Percentiles rank a stretch among this genome's conserved stretches.
These are phyloP conservation scores for Drosophila lowei DNA, from an alignment of 1,140 invertebrate species.

Conservation along the genomic window DNA sequence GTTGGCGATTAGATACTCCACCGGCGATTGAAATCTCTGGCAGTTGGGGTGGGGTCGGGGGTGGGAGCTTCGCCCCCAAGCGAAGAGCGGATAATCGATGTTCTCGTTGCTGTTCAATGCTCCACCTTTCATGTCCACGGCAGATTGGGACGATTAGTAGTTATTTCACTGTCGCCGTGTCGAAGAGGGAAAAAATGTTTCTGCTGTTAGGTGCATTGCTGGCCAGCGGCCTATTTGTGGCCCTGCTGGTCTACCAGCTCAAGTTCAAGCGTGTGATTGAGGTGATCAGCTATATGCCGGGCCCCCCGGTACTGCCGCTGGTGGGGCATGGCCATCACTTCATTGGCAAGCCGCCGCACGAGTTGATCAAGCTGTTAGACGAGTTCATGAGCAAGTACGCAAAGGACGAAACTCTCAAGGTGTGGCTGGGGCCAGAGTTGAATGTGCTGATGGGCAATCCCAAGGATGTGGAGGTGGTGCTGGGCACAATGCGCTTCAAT, in stretches of 20 bases:
- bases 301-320: slow-evolving; percentile 60
- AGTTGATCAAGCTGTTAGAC: slow-evolving; percentile 26
- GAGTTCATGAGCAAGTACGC: slow-evolving; percentile 46
- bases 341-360: slow-evolving; percentile 57
- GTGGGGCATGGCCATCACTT: slow-evolving; percentile 76
- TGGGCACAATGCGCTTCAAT: slow-evolving; percentile 64
- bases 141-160: not conserved
- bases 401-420: slow-evolving; percentile 83
- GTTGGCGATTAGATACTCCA: slow-evolving; percentile 35
- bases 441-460: slow-evolving; percentile 67
- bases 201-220: slow-evolving; percentile 49
- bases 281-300: slow-evolving; percentile 62
- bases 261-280: slow-evolving; percentile 72
- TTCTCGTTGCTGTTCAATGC: not conserved
- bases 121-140: not conserved
- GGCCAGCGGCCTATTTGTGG: slow-evolving; percentile 52
- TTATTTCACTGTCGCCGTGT: not conserved
- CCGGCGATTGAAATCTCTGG: slow-evolving; percentile 27
- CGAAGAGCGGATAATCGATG: slow-evolving; percentile 14
- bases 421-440: slow-evolving; percentile 75
- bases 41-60: too few relatives aligned
- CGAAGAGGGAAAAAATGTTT: slow-evolving; percentile 40
- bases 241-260: slow-evolving; percentile 59
- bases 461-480: slow-evolving; percentile 68
- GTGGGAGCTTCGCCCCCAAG: too few relatives aligned